Percentiles rank a stretch among this genome's conserved stretches.
These are phyloP conservation scores for Melanostoma mellinum DNA, from an alignment of 2,888 invertebrate species.

Conservation along the genomic window DNA sequence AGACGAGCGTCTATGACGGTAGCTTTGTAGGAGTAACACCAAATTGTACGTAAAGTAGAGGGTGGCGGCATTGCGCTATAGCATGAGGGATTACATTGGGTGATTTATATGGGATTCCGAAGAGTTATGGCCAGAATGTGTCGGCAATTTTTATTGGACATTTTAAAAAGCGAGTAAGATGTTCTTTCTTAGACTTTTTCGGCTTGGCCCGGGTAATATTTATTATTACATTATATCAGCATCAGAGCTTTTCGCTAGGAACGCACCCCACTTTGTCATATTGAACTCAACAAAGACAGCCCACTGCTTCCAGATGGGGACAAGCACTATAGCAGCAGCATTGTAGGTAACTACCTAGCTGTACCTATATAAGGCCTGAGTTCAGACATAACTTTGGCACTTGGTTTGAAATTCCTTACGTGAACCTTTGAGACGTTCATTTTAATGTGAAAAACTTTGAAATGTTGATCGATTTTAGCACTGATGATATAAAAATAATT, in stretches of 20 bases:
- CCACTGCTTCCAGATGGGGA: conserved; percentile 39
- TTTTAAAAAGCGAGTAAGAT: conserved; percentile 83
- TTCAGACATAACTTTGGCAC: too few species aligned
- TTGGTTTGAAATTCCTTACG: too few species aligned
- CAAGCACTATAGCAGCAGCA: background rate
- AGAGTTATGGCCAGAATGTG: conserved; percentile 83
- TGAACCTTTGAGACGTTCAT: too few species aligned
- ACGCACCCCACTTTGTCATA: conserved; percentile 45
- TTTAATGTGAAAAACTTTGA: too few species aligned
- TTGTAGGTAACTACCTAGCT: too few species aligned
- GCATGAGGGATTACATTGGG: conserved; percentile 83
- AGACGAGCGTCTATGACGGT: conserved; percentile 44
- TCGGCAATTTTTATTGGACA: conserved; percentile 83
- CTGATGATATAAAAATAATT: too few species aligned
- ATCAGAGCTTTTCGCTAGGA: conserved; percentile 47
- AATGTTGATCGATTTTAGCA: too few species aligned
- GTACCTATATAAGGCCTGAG: too few species aligned
- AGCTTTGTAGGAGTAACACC: conserved; percentile 54
- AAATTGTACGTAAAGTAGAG: conserved; percentile 74
- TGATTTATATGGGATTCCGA: conserved; percentile 83
- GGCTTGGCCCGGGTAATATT: conserved; percentile 74
- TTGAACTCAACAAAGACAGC: background rate
- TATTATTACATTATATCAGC: conserved; percentile 72
- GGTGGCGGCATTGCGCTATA: conserved; percentile 77
- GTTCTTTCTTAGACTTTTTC: conserved; percentile 77